phyloP scores from a whole-genome alignment of 2,888 invertebrate species.

The Erebia aethiops region DNA sequence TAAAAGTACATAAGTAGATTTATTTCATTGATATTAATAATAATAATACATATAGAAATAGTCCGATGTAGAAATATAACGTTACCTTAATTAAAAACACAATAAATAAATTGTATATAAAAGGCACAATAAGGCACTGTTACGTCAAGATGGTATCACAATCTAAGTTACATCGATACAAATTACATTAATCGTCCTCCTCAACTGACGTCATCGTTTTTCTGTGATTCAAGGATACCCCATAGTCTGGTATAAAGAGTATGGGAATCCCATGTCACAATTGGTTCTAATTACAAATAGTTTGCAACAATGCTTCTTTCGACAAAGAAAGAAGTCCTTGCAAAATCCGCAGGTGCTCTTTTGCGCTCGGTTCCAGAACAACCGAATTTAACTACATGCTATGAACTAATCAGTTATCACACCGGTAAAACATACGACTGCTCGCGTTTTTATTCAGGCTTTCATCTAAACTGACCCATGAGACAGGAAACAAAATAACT shows the following conservation, averaged over 20 bases:
- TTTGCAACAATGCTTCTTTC: conserved; percentile 70
- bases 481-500: conserved; percentile 9
- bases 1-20: conserved; percentile 68
- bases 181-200: conserved; percentile 51
- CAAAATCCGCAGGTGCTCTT: conserved; percentile 48
- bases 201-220: conserved; percentile 45
- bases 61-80: conserved; percentile 69
- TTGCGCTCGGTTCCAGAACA: conserved; percentile 31
- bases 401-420: conserved; percentile 6
- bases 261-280: conserved; percentile 64
- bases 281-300: conserved; percentile 38
- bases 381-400: conserved; percentile 11
- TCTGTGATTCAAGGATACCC: conserved; percentile 59
- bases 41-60: conserved; percentile 61
- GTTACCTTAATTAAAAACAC: conserved; percentile 69
- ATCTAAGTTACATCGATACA: conserved; percentile 63
- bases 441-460: not conserved
- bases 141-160: conserved; percentile 80
- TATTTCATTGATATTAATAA: conserved; percentile 54
- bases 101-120: conserved; percentile 75
- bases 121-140: conserved; percentile 82
- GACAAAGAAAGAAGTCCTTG: conserved; percentile 69
- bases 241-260: conserved; percentile 72
- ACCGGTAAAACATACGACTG: not conserved
- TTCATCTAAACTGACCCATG: not conserved